These are phyloP conservation scores for Ormyrus thymus DNA, from an alignment of 2,888 invertebrate genomes.

Conservation along the genomic window DNA sequence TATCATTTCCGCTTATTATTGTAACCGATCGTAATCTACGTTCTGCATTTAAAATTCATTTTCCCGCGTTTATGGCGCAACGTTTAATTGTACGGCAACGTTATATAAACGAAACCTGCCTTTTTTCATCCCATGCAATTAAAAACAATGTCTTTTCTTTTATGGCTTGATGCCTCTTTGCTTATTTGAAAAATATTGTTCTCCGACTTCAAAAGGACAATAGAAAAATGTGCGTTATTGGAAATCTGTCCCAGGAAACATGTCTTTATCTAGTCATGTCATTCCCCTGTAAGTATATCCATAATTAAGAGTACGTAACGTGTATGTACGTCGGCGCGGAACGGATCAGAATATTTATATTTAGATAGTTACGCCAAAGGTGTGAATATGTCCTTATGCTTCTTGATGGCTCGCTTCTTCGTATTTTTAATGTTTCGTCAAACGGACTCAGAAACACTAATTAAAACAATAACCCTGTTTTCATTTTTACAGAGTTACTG, in stretches of 20 bases:
- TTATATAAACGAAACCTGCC: not conserved
- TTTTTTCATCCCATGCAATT: not conserved
- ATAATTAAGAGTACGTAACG: not conserved
- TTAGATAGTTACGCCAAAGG: too few relatives aligned
- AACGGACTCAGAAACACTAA: too few relatives aligned
- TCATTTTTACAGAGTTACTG: too few relatives aligned
- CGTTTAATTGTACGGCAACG: too few relatives aligned
- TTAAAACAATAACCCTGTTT: too few relatives aligned
- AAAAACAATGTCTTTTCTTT: too few relatives aligned
- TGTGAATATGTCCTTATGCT: too few relatives aligned
- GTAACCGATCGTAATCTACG: not conserved
- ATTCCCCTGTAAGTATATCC: not conserved
- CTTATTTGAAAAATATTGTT: not conserved
- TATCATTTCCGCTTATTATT: constrained; percentile 25
- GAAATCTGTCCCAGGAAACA: constrained; percentile 5
- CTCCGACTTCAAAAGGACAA: not conserved
- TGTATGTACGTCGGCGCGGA: not conserved
- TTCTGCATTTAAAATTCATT: not conserved
- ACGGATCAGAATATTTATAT: too few relatives aligned
- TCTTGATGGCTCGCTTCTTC: too few relatives aligned
- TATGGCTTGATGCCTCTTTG: too few relatives aligned
- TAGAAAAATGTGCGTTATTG: constrained; percentile 27
- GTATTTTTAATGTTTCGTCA: too few relatives aligned
- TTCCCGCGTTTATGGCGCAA: not conserved
- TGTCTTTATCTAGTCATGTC: constrained; percentile 2